A percentile compares a stretch with the other conserved stretches of the same genome.
Evolutionary conservation across 2,113 vertebrate species (phyloP).

Genomic region (Forbesichthys papilliferus): DNA sequence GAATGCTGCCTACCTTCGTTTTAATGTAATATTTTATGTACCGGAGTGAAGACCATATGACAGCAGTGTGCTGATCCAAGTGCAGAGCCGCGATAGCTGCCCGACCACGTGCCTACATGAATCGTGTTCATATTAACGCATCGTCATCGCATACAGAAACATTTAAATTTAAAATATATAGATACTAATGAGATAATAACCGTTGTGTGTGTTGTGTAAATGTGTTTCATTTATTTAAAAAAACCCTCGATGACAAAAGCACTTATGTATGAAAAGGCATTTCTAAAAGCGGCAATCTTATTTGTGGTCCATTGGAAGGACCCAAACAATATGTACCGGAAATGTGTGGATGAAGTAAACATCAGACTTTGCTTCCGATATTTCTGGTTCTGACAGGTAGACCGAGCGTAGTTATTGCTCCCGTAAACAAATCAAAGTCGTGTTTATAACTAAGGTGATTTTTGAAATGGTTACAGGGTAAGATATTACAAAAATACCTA

Average conservation of each 20-base stretch:
- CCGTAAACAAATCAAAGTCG: neutral
- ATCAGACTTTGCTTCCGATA: constrained; percentile 27
- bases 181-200: too few species aligned
- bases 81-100: constrained; percentile 10
- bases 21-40: constrained; percentile 1
- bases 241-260: too few species aligned
- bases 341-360: constrained; percentile 61
- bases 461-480: neutral
- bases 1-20: constrained; percentile 39
- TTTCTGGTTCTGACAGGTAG: constrained; percentile 52
- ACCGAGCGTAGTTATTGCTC: neutral
- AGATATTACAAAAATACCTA: neutral
- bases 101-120: constrained; percentile 11
- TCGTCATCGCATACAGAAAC: too few species aligned
- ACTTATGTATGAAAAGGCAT: constrained; percentile 43
- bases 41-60: neutral
- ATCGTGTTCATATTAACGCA: too few species aligned
- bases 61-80: constrained; percentile 18
- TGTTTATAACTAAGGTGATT: fast-evolving
- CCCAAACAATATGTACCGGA: constrained; percentile 60
- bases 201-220: too few species aligned
- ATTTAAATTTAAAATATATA: too few species aligned
- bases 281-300: neutral
- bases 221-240: too few species aligned
- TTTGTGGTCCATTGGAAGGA: constrained; percentile 31